A percentile compares a stretch with the other conserved stretches of the same genome.
Evolutionary conservation across 2,888 invertebrate genomes (phyloP).

Genomic region (Proisotoma minuta): DNA sequence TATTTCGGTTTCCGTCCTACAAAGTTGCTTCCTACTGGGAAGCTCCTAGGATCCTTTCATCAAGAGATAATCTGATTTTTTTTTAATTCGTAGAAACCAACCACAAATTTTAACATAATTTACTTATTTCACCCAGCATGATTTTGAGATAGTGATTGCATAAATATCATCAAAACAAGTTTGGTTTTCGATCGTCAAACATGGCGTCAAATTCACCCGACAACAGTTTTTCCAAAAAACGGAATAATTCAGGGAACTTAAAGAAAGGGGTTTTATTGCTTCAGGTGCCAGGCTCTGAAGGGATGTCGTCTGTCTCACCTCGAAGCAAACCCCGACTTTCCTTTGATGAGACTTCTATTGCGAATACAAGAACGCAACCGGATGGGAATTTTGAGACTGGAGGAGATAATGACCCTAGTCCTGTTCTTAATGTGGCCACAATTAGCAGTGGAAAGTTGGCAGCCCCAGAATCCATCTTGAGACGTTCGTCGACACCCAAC

Average conservation of each 20-base stretch:
- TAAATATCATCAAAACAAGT: no score
- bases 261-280: neutral
- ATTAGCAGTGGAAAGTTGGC: neutral
- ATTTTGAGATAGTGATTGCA: no score
- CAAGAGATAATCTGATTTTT: no score
- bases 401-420: neutral
- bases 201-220: no score
- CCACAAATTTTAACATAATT: no score
- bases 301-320: conserved; percentile 22
- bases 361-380: conserved; percentile 19
- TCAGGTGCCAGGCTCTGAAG: neutral
- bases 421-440: neutral
- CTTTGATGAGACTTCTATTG: conserved; percentile 41
- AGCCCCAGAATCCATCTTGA: conserved; percentile 8
- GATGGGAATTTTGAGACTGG: neutral
- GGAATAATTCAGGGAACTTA: no score
- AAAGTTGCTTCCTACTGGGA: no score
- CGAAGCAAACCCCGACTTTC: conserved; percentile 38
- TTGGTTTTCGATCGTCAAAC: no score
- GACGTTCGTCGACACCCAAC: neutral
- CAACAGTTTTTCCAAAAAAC: no score
- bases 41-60: no score
- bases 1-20: conserved; percentile 7
- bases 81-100: no score
- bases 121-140: no score